A percentile compares a stretch with the other conserved stretches of the same genome.
phyloP scores from a whole-genome alignment of 2,113 vertebrate species.

The Anhinga anhinga region DNA sequence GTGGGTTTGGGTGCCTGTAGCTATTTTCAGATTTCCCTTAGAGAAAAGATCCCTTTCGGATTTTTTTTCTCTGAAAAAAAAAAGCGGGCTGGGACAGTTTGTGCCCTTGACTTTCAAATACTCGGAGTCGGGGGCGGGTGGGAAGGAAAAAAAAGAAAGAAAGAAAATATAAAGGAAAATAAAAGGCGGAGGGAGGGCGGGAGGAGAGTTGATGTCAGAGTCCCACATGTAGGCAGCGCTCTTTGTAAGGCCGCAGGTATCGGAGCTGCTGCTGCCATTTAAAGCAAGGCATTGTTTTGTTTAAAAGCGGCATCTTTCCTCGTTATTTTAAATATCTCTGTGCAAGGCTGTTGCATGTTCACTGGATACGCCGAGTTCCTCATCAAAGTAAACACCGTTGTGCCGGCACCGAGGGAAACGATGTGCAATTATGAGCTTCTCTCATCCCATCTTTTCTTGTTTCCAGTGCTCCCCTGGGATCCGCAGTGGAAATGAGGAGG shows the following conservation, averaged over 20 bases:
- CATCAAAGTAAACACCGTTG: not conserved
- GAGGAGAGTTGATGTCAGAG: conserved; percentile 3
- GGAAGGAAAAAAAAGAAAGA: not conserved
- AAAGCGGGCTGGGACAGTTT: not conserved
- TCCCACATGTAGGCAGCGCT: not conserved
- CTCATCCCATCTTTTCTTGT: not conserved
- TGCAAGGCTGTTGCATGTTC: not conserved
- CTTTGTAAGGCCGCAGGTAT: not conserved
- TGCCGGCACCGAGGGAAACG: not conserved
- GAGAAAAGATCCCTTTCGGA: not conserved
- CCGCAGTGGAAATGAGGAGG: not conserved
- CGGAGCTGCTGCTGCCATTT: not conserved
- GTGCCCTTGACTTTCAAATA: not conserved
- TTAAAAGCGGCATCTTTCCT: conserved; percentile 46
- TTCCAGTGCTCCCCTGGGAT: not conserved
- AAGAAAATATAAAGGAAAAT: not conserved
- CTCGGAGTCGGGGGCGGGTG: accelerated
- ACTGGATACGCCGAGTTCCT: not conserved
- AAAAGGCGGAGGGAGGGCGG: not conserved
- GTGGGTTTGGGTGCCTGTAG: not conserved
- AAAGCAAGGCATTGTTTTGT: not conserved
- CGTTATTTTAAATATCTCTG: conserved; percentile 31
- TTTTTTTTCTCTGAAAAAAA: not conserved
- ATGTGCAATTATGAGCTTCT: not conserved
- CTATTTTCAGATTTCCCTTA: not conserved